These are phyloP conservation scores for Alosa sapidissima DNA, from an alignment of 2,797 vertebrate species.

Conservation along the genomic window DNA sequence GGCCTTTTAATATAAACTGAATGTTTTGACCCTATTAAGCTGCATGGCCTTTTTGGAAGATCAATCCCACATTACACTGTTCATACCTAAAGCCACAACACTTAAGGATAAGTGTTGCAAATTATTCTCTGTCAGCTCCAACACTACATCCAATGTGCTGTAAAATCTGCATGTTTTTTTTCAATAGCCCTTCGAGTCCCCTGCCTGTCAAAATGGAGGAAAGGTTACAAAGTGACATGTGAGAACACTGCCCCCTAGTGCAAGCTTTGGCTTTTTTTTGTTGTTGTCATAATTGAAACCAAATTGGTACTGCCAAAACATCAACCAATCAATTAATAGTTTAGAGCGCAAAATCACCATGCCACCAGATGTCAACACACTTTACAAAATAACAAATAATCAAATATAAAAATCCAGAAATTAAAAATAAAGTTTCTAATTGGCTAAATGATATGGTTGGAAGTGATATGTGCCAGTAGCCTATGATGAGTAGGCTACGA, in stretches of 20 bases:
- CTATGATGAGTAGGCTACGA: no score
- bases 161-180: not conserved
- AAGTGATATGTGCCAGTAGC: no score
- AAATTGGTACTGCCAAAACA: not conserved
- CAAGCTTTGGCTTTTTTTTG: not conserved
- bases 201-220: slow-evolving; percentile 62
- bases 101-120: not conserved
- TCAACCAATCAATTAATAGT: no score
- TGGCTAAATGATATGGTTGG: no score
- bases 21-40: not conserved
- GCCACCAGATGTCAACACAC: no score
- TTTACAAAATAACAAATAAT: no score
- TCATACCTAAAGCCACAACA: not conserved
- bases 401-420: no score
- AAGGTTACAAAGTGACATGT: slow-evolving; percentile 6
- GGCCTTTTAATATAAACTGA: not conserved
- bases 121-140: not conserved
- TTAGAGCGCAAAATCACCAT: no score
- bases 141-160: not conserved
- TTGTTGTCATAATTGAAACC: slow-evolving; percentile 13
- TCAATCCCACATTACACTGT: not conserved
- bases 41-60: not conserved
- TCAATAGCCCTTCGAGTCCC: slow-evolving; percentile 40
- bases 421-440: no score
- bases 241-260: slow-evolving; percentile 25